Base-by-base conservation (phyloP, 2,888 invertebrate species). In the Leptogaster cylindrica region DNA sequence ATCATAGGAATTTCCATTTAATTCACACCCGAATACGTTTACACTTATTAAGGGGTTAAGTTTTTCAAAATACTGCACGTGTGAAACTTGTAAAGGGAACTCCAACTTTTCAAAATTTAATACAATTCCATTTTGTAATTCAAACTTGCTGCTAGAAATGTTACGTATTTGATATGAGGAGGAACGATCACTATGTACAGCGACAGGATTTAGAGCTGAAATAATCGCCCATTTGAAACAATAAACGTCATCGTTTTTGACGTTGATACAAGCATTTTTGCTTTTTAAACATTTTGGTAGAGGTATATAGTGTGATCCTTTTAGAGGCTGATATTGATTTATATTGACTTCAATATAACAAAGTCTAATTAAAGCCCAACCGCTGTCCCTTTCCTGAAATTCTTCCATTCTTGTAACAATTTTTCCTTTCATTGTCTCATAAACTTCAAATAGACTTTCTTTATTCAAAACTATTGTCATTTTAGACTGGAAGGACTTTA, bases 251-350 rank as follows among this genome's bases (percentile, higher is more conserved):
- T 65, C 14, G 46, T 73, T 74, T 61, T 68, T 25, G 3, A 74
- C 70, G 65, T 74, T 75, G 2, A 75, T 48, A 16, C 71, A 70
- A 2, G 74, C 73, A 58, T 70, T 64, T 27, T 65, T 65, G 10
- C 20, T 31, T 7, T 3, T 10, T 10, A 65, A 39, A 25, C 23
- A 39, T 39, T 51, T 23, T 2, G 65, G 65, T 10, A 51, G 16
- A 1, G 65, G 39, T 14, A 75, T 50, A 52, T 18, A 41, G 14
- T 41, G 41, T 4, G 41, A 6, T 41, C 20, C 3, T 46, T 7
- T 20, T 14, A 46, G 12, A 46, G 20, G n/a, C 23, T 20, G 20
- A 18, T 46, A 14, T 12, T 46, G 18, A 7, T 46, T 46, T 4
- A 41, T 7, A 16, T 41, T 41, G 10, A 41, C 3, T 16, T 39